phyloP scores from a whole-genome alignment of 2,113 vertebrate genomes.

The Sisor rabdophorus region DNA sequence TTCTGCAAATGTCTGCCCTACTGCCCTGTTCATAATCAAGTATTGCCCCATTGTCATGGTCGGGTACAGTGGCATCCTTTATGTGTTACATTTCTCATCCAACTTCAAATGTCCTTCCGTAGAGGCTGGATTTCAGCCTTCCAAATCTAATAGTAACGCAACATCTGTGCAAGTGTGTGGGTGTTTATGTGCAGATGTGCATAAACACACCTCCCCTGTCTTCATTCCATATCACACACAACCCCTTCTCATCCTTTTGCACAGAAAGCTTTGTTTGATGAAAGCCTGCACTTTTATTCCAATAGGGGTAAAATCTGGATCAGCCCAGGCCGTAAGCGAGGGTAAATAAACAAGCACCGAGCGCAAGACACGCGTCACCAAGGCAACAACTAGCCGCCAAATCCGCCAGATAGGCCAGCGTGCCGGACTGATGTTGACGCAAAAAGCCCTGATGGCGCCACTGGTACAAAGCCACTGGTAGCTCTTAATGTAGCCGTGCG shows the following conservation, averaged over 20 bases:
- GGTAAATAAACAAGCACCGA: constrained; percentile 11
- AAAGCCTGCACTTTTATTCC: constrained; percentile 2
- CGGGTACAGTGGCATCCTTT: background rate
- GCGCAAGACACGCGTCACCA: constrained; percentile 20
- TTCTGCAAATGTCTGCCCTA: background rate
- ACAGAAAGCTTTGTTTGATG: constrained; percentile 3
- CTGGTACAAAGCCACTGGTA: constrained; percentile 14
- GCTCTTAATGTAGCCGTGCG: background rate
- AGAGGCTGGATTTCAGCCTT: background rate
- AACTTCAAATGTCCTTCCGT: background rate
- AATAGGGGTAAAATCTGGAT: background rate
- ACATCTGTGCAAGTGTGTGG: constrained; percentile 21
- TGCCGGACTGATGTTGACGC: constrained; percentile 4
- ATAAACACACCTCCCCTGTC: constrained; percentile 4
- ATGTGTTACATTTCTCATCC: too few species aligned
- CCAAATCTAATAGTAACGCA: background rate
- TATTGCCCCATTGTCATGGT: background rate
- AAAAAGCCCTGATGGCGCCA: background rate
- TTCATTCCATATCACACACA: background rate
- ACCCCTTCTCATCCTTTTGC: background rate
- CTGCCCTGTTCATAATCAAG: background rate
- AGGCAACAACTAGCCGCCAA: constrained; percentile 21
- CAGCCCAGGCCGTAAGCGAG: background rate
- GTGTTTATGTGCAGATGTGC: constrained; percentile 12
- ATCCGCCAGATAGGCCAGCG: constrained; percentile 7